Evolutionary conservation across 2,113 vertebrate species (phyloP).

Genomic region (Aegotheles bennettii): DNA sequence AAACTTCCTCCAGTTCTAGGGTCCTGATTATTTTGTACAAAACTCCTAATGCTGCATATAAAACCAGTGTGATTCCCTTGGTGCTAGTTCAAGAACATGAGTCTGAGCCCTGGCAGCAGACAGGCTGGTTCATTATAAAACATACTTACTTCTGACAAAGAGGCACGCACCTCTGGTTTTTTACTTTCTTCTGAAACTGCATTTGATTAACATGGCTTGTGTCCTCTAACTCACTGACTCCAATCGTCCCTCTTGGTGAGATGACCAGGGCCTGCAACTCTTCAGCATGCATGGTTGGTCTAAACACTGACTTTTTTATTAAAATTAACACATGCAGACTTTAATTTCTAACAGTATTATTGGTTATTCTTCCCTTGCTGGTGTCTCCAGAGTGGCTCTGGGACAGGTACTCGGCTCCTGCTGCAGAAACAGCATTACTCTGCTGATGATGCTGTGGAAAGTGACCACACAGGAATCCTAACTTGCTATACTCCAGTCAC

Average conservation of each 20-base stretch:
- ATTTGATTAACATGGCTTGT: neutral
- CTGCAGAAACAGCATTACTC: neutral
- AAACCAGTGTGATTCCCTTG: neutral
- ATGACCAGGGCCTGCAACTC: neutral
- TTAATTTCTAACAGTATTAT: neutral
- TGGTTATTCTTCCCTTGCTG: neutral
- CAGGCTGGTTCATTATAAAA: neutral
- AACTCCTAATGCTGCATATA: neutral
- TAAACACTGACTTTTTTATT: neutral
- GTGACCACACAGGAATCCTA: neutral
- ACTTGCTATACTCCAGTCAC: neutral
- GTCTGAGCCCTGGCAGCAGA: neutral
- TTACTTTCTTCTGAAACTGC: neutral
- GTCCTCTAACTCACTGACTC: neutral
- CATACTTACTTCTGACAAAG: neutral
- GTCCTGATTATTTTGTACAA: neutral
- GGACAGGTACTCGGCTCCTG: neutral
- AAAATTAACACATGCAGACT: neutral
- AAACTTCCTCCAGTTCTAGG: neutral
- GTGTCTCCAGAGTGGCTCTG: neutral
- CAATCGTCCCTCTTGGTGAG: neutral
- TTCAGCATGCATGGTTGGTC: neutral
- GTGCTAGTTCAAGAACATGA: neutral
- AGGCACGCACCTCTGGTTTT: neutral
- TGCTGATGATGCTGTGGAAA: neutral